Conservation (phyloP, 2,888 invertebrate genomes). For the Galerucella pusilla region DNA sequence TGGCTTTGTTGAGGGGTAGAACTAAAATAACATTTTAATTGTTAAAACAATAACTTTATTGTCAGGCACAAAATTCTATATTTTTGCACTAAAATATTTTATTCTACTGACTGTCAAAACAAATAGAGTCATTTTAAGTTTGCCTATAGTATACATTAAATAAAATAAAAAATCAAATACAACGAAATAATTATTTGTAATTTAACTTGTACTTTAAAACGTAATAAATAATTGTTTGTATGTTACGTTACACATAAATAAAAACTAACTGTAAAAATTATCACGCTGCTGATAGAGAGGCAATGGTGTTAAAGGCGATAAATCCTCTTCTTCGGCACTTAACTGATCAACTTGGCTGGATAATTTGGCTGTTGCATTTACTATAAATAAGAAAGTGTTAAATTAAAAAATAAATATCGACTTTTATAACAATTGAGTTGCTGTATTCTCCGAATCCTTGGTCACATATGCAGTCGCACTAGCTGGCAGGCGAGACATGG, state of each 20-base stretch:
- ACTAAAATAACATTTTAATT: background rate
- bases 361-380: conserved; percentile 80
- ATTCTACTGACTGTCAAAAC: conserved; percentile 1
- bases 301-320: conserved; percentile 81
- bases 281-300: conserved; percentile 89
- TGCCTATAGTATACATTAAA: conserved; percentile 22
- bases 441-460: no score
- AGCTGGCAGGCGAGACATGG: no score
- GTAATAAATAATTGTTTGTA: conserved; percentile 26
- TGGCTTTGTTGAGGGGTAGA: background rate
- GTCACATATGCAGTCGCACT: no score
- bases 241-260: conserved; percentile 7
- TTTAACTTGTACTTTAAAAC: conserved; percentile 29
- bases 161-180: conserved; percentile 31
- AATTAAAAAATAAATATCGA: background rate
- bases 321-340: conserved; percentile 76
- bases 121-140: conserved; percentile 2
- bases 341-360: conserved; percentile 69
- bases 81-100: conserved; percentile 45
- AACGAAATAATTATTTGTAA: conserved; percentile 23
- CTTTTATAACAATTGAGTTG: background rate
- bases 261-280: conserved; percentile 74
- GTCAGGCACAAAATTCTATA: conserved; percentile 60
- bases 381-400: conserved; percentile 45
- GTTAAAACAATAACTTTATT: conserved; percentile 52